A percentile compares a stretch with the other conserved stretches of the same genome.
Evolutionary conservation across 2,888 invertebrate species (phyloP).

Genomic region (Caenorhabditis sp.): DNA sequence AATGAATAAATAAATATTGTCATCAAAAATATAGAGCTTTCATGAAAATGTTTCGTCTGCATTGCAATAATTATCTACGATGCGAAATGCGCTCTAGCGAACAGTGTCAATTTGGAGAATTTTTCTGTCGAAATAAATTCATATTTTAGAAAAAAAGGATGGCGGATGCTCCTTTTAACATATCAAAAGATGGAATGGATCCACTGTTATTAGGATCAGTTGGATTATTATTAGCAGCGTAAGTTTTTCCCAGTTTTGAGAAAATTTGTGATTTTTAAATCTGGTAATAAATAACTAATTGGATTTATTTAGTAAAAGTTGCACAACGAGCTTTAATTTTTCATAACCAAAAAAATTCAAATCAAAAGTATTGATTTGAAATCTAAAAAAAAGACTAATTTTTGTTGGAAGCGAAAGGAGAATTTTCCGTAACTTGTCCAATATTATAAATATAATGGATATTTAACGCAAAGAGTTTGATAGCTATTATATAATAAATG

Average conservation of each 20-base stretch:
- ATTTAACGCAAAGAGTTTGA: no score
- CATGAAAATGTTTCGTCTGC: not conserved
- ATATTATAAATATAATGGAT: no score
- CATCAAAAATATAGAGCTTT: no score
- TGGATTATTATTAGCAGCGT: conserved; percentile 44
- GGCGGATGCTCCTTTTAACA: conserved; percentile 15
- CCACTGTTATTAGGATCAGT: conserved; percentile 49
- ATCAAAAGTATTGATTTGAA: no score
- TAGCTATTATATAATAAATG: no score
- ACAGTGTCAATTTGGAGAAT: not conserved
- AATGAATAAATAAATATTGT: not conserved
- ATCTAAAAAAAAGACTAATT: no score
- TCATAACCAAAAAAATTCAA: no score
- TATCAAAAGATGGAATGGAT: conserved; percentile 27
- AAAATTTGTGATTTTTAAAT: no score
- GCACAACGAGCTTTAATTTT: no score
- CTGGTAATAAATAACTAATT: not conserved
- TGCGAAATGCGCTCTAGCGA: not conserved
- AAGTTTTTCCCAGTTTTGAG: conserved; percentile 14
- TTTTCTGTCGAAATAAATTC: not conserved
- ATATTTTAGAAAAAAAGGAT: conserved; percentile 2
- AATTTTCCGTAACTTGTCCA: no score
- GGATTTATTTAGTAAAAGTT: no score
- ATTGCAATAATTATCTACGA: not conserved
- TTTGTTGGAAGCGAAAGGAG: no score